phyloP scores from a whole-genome alignment of 2,113 vertebrate species.

The Lipophrys pholis region DNA sequence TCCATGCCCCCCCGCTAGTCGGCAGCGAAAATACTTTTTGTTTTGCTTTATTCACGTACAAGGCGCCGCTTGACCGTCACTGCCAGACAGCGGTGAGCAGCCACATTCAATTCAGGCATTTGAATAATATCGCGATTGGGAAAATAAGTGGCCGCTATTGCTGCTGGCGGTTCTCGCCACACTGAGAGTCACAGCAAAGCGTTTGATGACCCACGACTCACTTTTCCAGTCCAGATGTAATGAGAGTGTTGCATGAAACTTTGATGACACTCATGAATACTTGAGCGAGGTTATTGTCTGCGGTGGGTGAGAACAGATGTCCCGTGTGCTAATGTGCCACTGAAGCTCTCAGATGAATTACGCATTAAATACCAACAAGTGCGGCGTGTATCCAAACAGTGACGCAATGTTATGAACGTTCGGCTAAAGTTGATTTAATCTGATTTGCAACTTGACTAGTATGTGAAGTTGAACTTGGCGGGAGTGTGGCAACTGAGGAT shows the following conservation, averaged over 20 bases:
- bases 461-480: neutral
- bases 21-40: too few relatives aligned
- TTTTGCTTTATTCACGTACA: too few relatives aligned
- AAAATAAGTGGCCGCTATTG: too few relatives aligned
- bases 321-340: conserved; percentile 2
- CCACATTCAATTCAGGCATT: too few relatives aligned
- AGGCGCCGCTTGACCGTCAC: too few relatives aligned
- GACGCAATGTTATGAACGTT: neutral
- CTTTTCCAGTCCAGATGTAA: conserved; percentile 35
- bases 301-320: conserved; percentile 7
- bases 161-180: too few relatives aligned
- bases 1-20: too few relatives aligned
- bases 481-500: too few relatives aligned
- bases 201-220: too few relatives aligned
- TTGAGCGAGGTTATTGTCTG: conserved; percentile 7
- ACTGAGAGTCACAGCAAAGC: too few relatives aligned
- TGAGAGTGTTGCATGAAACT: conserved; percentile 48
- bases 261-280: conserved; percentile 52
- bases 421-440: neutral
- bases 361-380: neutral
- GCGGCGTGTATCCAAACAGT: neutral
- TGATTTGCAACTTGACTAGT: neutral
- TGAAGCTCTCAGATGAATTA: neutral
- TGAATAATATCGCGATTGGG: too few relatives aligned
- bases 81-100: too few relatives aligned